Percentiles rank a stretch among this genome's conserved stretches.
These are phyloP conservation scores for Xanthostigma xanthostigma DNA, from an alignment of 2,888 invertebrate species.

Conservation along the genomic window DNA sequence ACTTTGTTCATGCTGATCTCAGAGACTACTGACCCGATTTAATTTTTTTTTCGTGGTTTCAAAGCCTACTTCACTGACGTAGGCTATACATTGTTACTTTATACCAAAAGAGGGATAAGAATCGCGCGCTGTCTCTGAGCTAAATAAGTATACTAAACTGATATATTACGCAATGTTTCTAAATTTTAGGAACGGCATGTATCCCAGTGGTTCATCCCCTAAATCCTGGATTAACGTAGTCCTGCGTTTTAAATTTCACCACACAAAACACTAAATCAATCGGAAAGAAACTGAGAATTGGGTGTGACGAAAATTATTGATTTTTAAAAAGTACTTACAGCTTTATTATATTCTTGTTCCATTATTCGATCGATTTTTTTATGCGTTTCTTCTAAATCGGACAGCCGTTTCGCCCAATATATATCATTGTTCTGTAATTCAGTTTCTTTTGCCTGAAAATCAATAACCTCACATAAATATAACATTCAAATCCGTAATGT, in stretches of 20 bases:
- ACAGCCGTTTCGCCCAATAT: slow-evolving; percentile 42
- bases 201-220: neutral
- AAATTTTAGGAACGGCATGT: neutral
- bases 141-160: too few species aligned
- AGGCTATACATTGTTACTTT: too few species aligned
- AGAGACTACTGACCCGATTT: too few species aligned
- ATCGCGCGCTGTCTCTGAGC: too few species aligned
- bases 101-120: too few species aligned
- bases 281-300: neutral
- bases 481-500: too few species aligned
- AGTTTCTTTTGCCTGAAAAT: slow-evolving; percentile 35
- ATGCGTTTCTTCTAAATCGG: slow-evolving; percentile 36
- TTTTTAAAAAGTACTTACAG: slow-evolving; percentile 22
- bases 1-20: too few species aligned
- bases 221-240: neutral
- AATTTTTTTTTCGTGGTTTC: too few species aligned
- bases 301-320: neutral
- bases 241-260: neutral
- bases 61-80: too few species aligned
- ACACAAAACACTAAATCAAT: too few species aligned
- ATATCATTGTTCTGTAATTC: slow-evolving; percentile 41
- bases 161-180: neutral
- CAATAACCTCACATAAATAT: neutral
- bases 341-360: slow-evolving; percentile 40
- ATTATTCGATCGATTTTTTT: slow-evolving; percentile 38